Percentiles rank a stretch among this genome's conserved stretches.
Conservation (phyloP, 2,888 invertebrate genomes). For the Fragum sueziense region DNA sequence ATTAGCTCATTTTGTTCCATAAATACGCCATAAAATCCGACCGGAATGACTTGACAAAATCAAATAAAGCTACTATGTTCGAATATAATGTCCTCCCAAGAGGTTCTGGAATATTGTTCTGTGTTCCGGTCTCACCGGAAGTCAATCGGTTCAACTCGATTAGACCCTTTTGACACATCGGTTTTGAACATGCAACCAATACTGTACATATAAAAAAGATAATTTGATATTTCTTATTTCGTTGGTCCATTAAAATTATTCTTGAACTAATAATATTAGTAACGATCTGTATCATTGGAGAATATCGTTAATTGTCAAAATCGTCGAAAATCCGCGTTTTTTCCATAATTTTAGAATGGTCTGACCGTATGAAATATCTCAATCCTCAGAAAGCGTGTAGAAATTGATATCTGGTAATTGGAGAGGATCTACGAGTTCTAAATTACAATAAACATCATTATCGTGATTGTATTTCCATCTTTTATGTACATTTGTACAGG, state of each 20-base stretch:
- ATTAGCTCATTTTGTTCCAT: too few species aligned
- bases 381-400: not conserved
- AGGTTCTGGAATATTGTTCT: not conserved
- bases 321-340: too few species aligned
- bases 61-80: not conserved
- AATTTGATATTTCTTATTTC: too few species aligned
- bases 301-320: too few species aligned
- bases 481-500: not conserved
- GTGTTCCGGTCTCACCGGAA: not conserved
- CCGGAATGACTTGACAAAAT: not conserved
- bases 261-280: too few species aligned
- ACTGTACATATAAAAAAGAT: too few species aligned
- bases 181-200: too few species aligned
- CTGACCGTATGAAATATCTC: too few species aligned
- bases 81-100: not conserved
- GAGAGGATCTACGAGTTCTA: not conserved
- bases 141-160: not conserved
- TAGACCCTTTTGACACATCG: not conserved
- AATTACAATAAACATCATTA: constrained; percentile 13
- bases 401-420: not conserved
- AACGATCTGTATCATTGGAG: too few species aligned
- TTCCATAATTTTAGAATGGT: too few species aligned
- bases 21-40: too few species aligned
- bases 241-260: too few species aligned
- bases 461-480: not conserved